Evolutionary conservation across 2,888 invertebrate species (phyloP), one percentile per base, ranked within the genome.

Genomic region (Drosophila phalerata): DNA sequence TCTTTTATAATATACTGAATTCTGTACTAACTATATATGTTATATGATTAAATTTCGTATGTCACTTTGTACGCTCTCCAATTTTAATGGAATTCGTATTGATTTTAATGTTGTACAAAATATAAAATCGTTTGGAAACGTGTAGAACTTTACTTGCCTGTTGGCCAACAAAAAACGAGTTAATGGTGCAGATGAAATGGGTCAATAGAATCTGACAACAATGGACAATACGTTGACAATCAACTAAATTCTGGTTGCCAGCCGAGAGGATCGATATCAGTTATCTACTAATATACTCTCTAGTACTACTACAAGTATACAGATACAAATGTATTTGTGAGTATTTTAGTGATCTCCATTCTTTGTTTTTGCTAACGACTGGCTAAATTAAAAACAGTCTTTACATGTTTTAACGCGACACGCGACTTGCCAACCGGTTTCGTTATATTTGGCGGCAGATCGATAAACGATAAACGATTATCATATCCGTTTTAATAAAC

Each of bases 401-500:
- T 49, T 40, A 56, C 47, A 51, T 37, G 30, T 57, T 63, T 42
- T 42, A 10, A 32, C 37, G 38, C 37, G 60, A 61, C 76, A 76
- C 76, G 79, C 79, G 79, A 69, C 65, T 53, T 43, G 43, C 40
- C 60, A 78, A 78, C 76, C 43, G 65, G 79, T 76, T 76, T 76
- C 19, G 32, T 40, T 45, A 40, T 11, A 9, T 53, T 56, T n/a
- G 22, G 32, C 32, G 45, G 30, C 52, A 28, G 52, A 69, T 73
- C 69, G 55, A 73, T 73, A 69, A 73, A 76, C 69, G 55, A 73
- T 73, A 69, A 73, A 76, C 76, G 71, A 77, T 83, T 87, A 66
- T 60, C 88, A 85, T 83, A 88, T 88, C 88, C 88, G 82, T 85
- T 83, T 82, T 63, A 53, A 66, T 69, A 81, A 79, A 56, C 73